Evolutionary conservation across 1,140 invertebrate genomes (phyloP), one percentile per base, ranked within the genome.

Genomic region (Drosophila fuyamai): DNA sequence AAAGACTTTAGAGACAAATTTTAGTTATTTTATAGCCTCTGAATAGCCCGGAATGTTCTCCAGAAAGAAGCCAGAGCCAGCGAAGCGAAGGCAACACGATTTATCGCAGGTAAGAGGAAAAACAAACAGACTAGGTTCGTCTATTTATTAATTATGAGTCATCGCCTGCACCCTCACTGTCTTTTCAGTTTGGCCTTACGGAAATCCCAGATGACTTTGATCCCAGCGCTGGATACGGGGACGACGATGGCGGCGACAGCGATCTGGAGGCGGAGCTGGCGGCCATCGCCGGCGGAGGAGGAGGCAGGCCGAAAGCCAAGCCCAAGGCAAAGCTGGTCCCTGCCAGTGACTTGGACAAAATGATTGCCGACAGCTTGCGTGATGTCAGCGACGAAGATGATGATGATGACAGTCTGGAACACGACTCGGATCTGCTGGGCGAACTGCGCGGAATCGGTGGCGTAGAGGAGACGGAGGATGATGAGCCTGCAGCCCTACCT

Each of bases 181-280:
- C 6, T 8, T n/a, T 35, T 63, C 2, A 97, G 96, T 96, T 95
- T 94, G 96, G 96, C 12, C 93, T 97, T 66, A 94, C 97, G 84
- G 95, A 96, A 93, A 94, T 97, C 47, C 94, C 95, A 53, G 94
- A 95, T 62, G 93, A 94, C 72, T 93, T 96, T 72, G 90, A 91
- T 90, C 94, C 94, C 79, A 93, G 94, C 61, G 93, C 93, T 43
- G 93, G 93, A 13, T 82, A 68, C 43, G 90, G 73, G 0, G 93
- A 94, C 76, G 92, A 94, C 58, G 95, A 95, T 81, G 94, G 92
- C 1, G 94, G 95, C 91, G 96, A 98, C 88, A 95, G 95, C 66
- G 97, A 97, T 85, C 93, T 98, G 27, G 97, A 98, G 93, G 97
- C 97, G 23, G 97, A 98, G 92, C 93, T 98, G 54, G 94, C 95